Base-by-base conservation (phyloP, 2,888 invertebrate species). In the Caenorhabditis virilis region DNA sequence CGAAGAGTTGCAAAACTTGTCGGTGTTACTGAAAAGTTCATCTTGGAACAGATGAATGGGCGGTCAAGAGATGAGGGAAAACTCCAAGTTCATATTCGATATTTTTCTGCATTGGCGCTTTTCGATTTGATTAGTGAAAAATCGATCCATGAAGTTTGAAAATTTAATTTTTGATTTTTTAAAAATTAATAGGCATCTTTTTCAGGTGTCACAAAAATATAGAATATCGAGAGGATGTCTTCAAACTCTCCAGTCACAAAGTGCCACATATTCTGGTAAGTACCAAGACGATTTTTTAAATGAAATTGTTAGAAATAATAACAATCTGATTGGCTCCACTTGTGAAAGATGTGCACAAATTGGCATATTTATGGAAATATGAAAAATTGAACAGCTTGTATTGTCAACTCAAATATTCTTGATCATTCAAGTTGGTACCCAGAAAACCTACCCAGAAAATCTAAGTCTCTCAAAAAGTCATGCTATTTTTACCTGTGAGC, bases 61-160 rank as follows among this genome's bases (percentile, higher is more conserved):
- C 49, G 49, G 16, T 33, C 22, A 18, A 25, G 55, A 50, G 42
- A 36, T 47, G 18, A 45, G 20, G 20, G 9, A 16, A 25, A 35
- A 20, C 11, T 69, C 42, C 63, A 78, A 73, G 53, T 84, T 18
- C 85, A 85, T 72, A 75, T 78, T 18, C 72, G 86, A 35, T 86
- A 86, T 77, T 86, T 85, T 75, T 84, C 92, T 26, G 91, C 95
- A 0, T 85, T 98, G 58, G 93, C 93, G 0, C 86, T 98, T 56
- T 90, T 92, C 84, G 95, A 97, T 83, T 87, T 98, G 65, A 91
- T 97, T 0, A 91, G 91, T 83, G 98, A 98, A 87, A 88, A 89
- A 27, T 89, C 93, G 3, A 86, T 98, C 48, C 87, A 87, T 54
- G 86, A 88, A 52, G 93, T 72, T 11, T 43, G 94, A 15, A 30